Evolutionary conservation across 1,140 invertebrate genomes (phyloP).

Genomic region (Danaus melanippus): DNA sequence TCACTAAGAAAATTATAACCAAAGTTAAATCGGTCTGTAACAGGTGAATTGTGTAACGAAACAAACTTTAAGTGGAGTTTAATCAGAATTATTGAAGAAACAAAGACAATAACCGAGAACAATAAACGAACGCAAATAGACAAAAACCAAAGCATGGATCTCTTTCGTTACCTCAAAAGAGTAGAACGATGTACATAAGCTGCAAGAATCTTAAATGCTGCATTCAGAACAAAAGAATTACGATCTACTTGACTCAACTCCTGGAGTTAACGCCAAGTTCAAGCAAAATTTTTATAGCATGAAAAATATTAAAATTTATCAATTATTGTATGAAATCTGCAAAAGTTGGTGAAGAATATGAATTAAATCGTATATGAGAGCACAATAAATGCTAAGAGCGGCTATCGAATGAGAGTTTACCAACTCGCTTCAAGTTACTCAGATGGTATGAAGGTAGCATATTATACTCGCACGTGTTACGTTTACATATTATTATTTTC

Average conservation of each 20-base stretch:
- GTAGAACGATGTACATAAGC: slow-evolving; percentile 26
- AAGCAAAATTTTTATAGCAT: no score
- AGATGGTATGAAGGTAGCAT: slow-evolving; percentile 10
- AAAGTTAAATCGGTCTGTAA: slow-evolving; percentile 8
- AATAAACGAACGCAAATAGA: slow-evolving; percentile 17
- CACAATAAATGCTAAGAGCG: no score
- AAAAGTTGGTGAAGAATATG: no score
- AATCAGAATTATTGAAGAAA: slow-evolving; percentile 17
- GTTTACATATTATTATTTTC: slow-evolving; percentile 42
- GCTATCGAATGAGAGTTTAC: no score
- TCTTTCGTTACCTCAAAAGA: slow-evolving; percentile 29
- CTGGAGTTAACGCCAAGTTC: no score
- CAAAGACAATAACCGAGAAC: slow-evolving; percentile 18
- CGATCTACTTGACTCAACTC: no score
- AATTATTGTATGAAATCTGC: no score
- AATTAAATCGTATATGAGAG: no score
- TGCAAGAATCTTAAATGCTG: slow-evolving; percentile 27
- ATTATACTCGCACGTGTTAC: slow-evolving; percentile 22
- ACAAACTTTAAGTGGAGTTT: slow-evolving; percentile 17
- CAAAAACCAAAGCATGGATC: slow-evolving; percentile 22
- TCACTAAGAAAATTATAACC: slow-evolving; percentile 5
- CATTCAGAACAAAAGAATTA: slow-evolving; percentile 10
- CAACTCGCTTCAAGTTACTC: slow-evolving; percentile 9
- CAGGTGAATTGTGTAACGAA: slow-evolving; percentile 4
- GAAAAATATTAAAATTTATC: no score